Conservation (phyloP, 2,113 vertebrate species). For the Sinocyclocheilus anophthalmus region DNA sequence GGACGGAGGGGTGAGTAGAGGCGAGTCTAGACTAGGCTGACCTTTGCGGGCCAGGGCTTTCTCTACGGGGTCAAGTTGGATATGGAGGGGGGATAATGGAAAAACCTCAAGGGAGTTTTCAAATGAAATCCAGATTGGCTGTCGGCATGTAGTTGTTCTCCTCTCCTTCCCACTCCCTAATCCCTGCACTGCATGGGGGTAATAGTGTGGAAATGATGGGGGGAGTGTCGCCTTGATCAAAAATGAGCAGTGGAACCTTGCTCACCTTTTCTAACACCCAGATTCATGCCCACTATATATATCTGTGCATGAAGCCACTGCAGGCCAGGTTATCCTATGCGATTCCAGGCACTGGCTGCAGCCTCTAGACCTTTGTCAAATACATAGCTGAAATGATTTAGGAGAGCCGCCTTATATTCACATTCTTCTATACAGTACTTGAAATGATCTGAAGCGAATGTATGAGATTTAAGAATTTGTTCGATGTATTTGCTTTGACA, state of each 20-base stretch:
- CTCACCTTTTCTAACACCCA: slow-evolving; percentile 65
- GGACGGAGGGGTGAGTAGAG: slow-evolving; percentile 67
- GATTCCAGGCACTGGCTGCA: slow-evolving; percentile 33
- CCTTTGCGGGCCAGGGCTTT: slow-evolving; percentile 82
- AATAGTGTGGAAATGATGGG: slow-evolving; percentile 77
- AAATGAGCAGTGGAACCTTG: slow-evolving; percentile 54
- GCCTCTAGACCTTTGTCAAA: slow-evolving; percentile 35
- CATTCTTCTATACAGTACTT: slow-evolving; percentile 7
- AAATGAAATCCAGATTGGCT: slow-evolving; percentile 80
- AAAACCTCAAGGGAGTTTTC: slow-evolving; percentile 85
- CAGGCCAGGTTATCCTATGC: slow-evolving; percentile 31
- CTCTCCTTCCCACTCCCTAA: slow-evolving; percentile 62
- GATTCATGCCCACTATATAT: slow-evolving; percentile 47
- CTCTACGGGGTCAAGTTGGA: slow-evolving; percentile 77
- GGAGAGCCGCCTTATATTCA: background rate
- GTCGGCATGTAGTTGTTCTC: slow-evolving; percentile 71
- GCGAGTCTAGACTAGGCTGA: slow-evolving; percentile 84
- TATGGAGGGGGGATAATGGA: slow-evolving; percentile 84
- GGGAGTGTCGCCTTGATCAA: slow-evolving; percentile 70
- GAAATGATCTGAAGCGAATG: slow-evolving; percentile 20
- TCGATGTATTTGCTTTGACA: slow-evolving; percentile 21
- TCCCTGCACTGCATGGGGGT: slow-evolving; percentile 76
- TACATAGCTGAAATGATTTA: slow-evolving; percentile 33
- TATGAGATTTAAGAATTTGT: slow-evolving; percentile 14
- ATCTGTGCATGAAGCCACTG: background rate